Evolutionary conservation across 1,140 invertebrate genomes (phyloP), one percentile per base, ranked within the genome.

Genomic region (Nasonia longicornis): DNA sequence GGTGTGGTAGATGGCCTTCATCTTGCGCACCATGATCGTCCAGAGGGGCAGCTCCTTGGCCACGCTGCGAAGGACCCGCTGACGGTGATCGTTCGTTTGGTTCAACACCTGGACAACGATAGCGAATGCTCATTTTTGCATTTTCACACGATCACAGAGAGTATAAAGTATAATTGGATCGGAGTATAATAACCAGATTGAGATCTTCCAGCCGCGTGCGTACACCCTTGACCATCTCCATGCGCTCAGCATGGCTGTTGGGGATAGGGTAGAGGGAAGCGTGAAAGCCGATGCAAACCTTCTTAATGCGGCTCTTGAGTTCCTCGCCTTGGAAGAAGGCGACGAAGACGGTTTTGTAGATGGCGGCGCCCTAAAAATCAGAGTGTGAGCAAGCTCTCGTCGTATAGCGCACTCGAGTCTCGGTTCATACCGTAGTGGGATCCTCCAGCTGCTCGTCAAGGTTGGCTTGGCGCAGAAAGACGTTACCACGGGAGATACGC

Each of bases 261-360:
- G 98, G 98, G 98, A 89, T 98, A 99, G 0, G 97, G 91, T 99
- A 99, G 71, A 99, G 91, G 2, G 97, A 98, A 14, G 98, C 98
- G 86, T 98, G 96, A 91, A 98, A 99, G 79, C 98, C 98, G 83
- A 97, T 95, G 91, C 98, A 99, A 52, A 99, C 98, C 91, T 99
- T 99, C 91, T 98, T 98, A 38, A 99, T 98, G 82, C 97, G 94
- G 22, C 94, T 94, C 91, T 99, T 99, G 64, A 99, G 91, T 87
- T 99, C 97, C 89, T 99, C 98, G 78, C 98, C 98, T 97, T 99
- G 98, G 93, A 99, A 99, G 93, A 99, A 99, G 80, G 98, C 96
- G 76, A 99, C 98, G 91, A 99, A 99, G 2, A 99, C 98, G 20
- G 96, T 97, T 91, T 99, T 99, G 92, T 95, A 95, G 45, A 98